A percentile compares a stretch with the other conserved stretches of the same genome.
Evolutionary conservation across 2,113 vertebrate species (phyloP).

Genomic region (Colius striatus): DNA sequence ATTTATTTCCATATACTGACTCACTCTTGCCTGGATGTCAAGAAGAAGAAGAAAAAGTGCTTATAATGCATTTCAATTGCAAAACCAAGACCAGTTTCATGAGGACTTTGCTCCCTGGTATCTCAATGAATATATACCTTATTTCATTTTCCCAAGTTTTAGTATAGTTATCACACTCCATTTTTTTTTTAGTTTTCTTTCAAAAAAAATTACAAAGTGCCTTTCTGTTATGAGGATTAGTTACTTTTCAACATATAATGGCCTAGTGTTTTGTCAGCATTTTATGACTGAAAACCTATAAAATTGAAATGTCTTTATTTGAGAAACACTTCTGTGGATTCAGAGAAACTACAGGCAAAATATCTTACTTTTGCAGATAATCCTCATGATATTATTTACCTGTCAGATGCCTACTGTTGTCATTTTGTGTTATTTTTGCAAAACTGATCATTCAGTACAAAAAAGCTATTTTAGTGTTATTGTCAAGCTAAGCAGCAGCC

Average conservation of each 20-base stretch:
- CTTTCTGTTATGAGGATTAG: neutral
- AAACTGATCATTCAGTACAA: neutral
- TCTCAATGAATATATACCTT: neutral
- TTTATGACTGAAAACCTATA: neutral
- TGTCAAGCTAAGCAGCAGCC: slow-evolving; percentile 7
- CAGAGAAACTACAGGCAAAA: neutral
- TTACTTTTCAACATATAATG: neutral
- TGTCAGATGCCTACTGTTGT: neutral
- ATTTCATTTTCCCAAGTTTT: neutral
- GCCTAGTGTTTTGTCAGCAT: neutral
- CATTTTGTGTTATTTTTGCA: neutral
- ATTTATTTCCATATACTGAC: neutral
- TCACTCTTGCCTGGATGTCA: neutral
- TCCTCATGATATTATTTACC: neutral
- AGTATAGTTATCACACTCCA: neutral
- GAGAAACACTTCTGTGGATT: slow-evolving; percentile 10
- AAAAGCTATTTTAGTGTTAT: neutral
- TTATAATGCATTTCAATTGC: slow-evolving; percentile 12
- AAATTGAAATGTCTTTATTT: neutral
- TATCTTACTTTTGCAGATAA: neutral
- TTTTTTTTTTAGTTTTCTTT: neutral
- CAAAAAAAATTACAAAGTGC: neutral
- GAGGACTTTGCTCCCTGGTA: neutral
- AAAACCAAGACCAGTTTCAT: slow-evolving; percentile 5
- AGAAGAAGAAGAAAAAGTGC: neutral